Conservation (phyloP, 2,113 vertebrate species). For the Poicephalus gulielmi region DNA sequence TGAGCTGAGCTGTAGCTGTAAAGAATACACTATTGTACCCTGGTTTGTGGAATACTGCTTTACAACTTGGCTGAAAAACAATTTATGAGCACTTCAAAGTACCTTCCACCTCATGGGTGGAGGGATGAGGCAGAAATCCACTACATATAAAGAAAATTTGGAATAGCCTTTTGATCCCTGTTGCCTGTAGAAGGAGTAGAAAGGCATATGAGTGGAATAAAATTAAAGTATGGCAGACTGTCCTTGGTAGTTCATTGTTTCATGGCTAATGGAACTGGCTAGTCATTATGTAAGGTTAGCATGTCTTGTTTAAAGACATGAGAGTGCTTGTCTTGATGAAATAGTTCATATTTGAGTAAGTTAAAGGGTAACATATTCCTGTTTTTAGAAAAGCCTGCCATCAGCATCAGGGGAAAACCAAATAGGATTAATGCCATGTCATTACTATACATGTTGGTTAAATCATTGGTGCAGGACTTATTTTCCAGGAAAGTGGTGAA, state of each 20-base stretch:
- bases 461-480: neutral
- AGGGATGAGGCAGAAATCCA: neutral
- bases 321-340: neutral
- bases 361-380: neutral
- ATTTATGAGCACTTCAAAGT: neutral
- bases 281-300: neutral
- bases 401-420: neutral
- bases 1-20: neutral
- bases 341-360: neutral
- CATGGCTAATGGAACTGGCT: neutral
- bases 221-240: neutral
- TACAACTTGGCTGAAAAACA: neutral
- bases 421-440: neutral
- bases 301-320: neutral
- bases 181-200: neutral
- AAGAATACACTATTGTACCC: neutral
- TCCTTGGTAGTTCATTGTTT: neutral
- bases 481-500: neutral
- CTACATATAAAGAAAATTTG: neutral
- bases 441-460: neutral
- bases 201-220: neutral
- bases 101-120: neutral
- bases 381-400: neutral
- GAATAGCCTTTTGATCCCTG: neutral
- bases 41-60: neutral